These are phyloP conservation scores for Takifugu ocellatus DNA, from an alignment of 2,797 vertebrate species.

Conservation along the genomic window DNA sequence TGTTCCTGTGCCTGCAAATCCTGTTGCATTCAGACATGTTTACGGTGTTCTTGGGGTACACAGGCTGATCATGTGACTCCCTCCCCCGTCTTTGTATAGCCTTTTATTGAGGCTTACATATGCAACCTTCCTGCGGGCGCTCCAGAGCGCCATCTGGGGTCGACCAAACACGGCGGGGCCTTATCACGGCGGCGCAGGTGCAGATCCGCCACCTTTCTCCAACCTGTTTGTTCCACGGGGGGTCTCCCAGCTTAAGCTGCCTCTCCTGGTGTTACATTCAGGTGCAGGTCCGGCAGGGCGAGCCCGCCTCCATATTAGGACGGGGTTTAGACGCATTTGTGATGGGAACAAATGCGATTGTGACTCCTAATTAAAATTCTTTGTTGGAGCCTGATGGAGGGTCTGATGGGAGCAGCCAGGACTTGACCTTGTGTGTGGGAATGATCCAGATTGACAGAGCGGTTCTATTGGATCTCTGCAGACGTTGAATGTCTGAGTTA, in stretches of 20 bases:
- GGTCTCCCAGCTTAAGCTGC: slow-evolving; percentile 35
- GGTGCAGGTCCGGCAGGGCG: slow-evolving; percentile 31
- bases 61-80: too few species aligned
- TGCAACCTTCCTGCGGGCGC: slow-evolving; percentile 18
- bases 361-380: slow-evolving; percentile 55
- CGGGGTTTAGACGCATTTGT: slow-evolving; percentile 46
- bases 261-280: slow-evolving; percentile 37
- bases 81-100: too few species aligned
- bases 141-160: slow-evolving; percentile 20
- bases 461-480: too few species aligned
- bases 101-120: slow-evolving; percentile 1
- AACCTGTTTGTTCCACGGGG: slow-evolving; percentile 38
- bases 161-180: slow-evolving; percentile 33
- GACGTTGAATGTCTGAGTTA: not conserved
- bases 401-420: slow-evolving; percentile 10
- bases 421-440: slow-evolving; percentile 7
- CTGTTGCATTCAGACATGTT: too few species aligned
- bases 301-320: slow-evolving; percentile 39
- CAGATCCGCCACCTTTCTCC: slow-evolving; percentile 13
- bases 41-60: too few species aligned
- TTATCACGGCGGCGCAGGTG: slow-evolving; percentile 56
- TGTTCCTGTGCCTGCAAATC: too few species aligned
- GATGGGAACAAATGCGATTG: slow-evolving; percentile 62
- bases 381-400: slow-evolving; percentile 38
- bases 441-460: too few species aligned